phyloP scores from a whole-genome alignment of 2,797 vertebrate genomes.

The Muscicapa striata region DNA sequence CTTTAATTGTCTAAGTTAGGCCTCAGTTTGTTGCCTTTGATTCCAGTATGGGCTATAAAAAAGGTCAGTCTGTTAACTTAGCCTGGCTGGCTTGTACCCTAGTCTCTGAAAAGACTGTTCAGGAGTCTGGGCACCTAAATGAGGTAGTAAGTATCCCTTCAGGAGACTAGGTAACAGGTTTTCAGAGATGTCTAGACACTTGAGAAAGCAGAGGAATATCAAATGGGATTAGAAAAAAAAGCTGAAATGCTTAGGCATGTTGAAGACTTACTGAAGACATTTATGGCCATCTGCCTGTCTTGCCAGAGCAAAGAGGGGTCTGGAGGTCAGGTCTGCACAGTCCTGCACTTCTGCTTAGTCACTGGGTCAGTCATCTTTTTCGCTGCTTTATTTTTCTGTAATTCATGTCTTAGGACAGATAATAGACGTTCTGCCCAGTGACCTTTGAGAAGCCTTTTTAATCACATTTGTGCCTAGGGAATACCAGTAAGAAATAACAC shows the following conservation, averaged over 20 bases:
- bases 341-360: neutral
- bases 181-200: conserved; percentile 48
- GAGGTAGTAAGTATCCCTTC: neutral
- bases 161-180: conserved; percentile 34
- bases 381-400: neutral
- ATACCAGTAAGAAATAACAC: conserved; percentile 13
- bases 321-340: conserved; percentile 2
- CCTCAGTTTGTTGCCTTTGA: conserved; percentile 3
- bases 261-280: conserved; percentile 4
- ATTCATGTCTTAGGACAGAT: conserved; percentile 23
- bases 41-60: neutral
- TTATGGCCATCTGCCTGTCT: conserved; percentile 22
- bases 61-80: neutral
- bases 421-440: neutral
- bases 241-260: neutral
- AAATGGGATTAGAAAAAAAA: conserved; percentile 1
- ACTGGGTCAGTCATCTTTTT: neutral
- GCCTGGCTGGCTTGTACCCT: neutral
- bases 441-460: conserved; percentile 56
- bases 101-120: neutral
- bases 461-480: conserved; percentile 17
- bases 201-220: conserved; percentile 44
- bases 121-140: conserved; percentile 10
- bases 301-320: neutral
- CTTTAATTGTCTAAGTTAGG: conserved; percentile 26